These are phyloP conservation scores for Scomber japonicus DNA, from an alignment of 2,113 vertebrate species.

Conservation along the genomic window DNA sequence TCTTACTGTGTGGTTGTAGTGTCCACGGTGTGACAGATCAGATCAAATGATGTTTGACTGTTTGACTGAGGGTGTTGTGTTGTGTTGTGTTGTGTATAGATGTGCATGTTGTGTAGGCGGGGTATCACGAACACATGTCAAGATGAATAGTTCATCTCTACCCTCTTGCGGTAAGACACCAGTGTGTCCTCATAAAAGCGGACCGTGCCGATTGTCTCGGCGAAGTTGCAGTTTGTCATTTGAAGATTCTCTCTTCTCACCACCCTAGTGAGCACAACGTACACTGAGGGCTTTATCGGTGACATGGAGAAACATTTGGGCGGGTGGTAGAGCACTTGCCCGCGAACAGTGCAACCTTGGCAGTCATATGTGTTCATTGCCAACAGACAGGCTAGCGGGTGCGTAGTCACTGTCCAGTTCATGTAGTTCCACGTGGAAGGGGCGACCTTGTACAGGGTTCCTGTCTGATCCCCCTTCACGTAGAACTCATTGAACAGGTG, in stretches of 20 bases:
- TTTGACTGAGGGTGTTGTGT: no score
- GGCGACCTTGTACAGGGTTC: neutral
- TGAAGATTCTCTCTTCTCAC: neutral
- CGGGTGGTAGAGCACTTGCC: constrained; percentile 1
- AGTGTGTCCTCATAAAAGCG: neutral
- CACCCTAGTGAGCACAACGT: constrained; percentile 13
- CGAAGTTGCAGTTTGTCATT: constrained; percentile 29
- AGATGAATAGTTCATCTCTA: constrained; percentile 12
- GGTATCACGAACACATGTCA: no score
- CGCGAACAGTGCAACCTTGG: neutral
- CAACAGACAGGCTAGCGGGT: neutral
- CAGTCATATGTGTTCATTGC: constrained; percentile 22
- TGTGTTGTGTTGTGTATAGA: no score
- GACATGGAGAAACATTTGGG: neutral
- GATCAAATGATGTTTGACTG: no score
- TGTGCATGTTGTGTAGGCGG: no score
- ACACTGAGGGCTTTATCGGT: constrained; percentile 10
- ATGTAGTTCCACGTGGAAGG: neutral
- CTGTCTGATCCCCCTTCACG: neutral
- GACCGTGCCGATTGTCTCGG: rapidly evolving
- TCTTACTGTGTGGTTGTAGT: no score
- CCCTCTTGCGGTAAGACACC: constrained; percentile 8
- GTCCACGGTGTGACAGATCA: no score
- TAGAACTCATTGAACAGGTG: neutral
- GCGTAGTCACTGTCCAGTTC: constrained; percentile 4